A percentile compares a stretch with the other conserved stretches of the same genome.
Evolutionary conservation across 35 echinoderm and acorn worm genomes (phyloP).

Genomic region (Diadema setosum): DNA sequence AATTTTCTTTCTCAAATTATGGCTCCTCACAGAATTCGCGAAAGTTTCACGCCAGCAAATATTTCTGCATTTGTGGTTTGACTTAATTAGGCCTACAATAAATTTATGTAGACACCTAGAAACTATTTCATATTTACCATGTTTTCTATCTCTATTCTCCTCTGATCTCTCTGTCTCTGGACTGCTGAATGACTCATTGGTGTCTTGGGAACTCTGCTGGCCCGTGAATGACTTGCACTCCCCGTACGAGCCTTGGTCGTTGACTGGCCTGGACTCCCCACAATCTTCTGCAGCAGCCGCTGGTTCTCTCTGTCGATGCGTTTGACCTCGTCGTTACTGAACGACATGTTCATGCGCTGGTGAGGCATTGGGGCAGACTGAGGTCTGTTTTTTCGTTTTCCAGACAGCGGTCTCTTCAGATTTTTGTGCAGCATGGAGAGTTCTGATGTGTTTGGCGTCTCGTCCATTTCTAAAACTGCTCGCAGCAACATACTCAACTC

Average conservation of each 20-base stretch:
- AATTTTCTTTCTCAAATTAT: no score
- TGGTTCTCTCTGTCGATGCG: constrained; percentile 93
- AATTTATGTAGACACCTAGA: no score
- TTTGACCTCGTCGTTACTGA: constrained; percentile 91
- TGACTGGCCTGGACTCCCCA: background rate
- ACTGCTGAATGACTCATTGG: constrained; percentile 85
- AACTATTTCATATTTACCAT: no score
- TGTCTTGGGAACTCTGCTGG: background rate
- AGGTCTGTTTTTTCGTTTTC: constrained; percentile 21
- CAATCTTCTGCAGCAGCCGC: constrained; percentile 77
- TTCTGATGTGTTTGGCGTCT: constrained; percentile 46
- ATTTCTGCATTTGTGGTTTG: no score
- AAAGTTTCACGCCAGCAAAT: no score
- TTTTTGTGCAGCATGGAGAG: constrained; percentile 34
- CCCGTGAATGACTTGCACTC: background rate
- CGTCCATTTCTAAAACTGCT: constrained; percentile 93
- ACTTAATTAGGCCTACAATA: no score
- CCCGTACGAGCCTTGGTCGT: background rate
- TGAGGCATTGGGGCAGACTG: constrained; percentile 62
- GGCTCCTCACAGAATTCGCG: no score
- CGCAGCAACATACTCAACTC: constrained; percentile 84
- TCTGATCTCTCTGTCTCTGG: constrained; percentile 74
- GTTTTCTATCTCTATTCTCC: constrained; percentile 95
- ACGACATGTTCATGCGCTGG: constrained; percentile 95
- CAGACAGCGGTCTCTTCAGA: constrained; percentile 65